Conservation (phyloP, 2,888 invertebrate genomes). For the Empis stercorea region DNA sequence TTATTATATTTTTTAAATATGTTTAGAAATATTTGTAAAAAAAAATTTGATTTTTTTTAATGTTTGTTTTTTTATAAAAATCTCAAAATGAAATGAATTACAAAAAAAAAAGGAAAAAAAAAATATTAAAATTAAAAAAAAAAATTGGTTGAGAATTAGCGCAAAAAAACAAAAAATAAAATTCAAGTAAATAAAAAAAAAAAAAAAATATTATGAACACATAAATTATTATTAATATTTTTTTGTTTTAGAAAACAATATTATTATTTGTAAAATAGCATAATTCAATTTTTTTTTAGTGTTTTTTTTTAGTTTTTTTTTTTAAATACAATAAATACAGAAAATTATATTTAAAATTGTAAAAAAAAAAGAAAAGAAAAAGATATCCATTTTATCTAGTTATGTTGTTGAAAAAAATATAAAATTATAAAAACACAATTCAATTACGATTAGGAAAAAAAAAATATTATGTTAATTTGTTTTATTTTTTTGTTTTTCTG, state of each 20-base stretch:
- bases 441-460: constrained; percentile 14
- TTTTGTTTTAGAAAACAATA: constrained; percentile 11
- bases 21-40: not conserved
- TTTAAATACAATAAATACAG: constrained; percentile 13
- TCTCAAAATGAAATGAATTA: not conserved
- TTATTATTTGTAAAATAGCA: constrained; percentile 10
- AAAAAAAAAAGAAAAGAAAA: too few species aligned
- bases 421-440: not conserved
- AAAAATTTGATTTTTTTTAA: not conserved
- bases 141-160: constrained; percentile 2
- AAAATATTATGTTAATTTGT: constrained; percentile 12
- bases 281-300: constrained; percentile 1
- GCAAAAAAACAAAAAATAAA: not conserved
- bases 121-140: constrained; percentile 6
- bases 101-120: constrained; percentile 1
- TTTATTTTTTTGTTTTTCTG: constrained; percentile 14
- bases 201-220: constrained; percentile 3
- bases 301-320: constrained; percentile 2
- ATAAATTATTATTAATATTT: constrained; percentile 11
- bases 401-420: too few species aligned
- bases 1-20: not conserved
- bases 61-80: too few species aligned
- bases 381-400: too few species aligned
- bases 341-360: constrained; percentile 3
- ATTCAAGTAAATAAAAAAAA: not conserved